Base-by-base conservation (phyloP, 2,797 vertebrate species). In the Microhierax caerulescens region DNA sequence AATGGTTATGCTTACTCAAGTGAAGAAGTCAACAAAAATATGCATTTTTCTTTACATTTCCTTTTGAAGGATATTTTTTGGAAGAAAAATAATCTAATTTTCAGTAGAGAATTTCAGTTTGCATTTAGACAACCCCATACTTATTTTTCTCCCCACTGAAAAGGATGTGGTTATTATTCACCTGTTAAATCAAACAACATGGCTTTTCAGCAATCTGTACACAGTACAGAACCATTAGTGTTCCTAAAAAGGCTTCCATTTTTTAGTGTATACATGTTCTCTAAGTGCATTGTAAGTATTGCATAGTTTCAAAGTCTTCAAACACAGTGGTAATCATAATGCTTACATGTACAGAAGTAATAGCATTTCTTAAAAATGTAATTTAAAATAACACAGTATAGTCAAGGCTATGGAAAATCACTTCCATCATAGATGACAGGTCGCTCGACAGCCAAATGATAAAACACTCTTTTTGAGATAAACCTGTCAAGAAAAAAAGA, bases 351-450 rank as follows among this genome's bases (percentile, higher is more conserved):
- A 94, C 78, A 96, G 95, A 97, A 97, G 97, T 91, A 97, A 93
- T 48, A 97, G 96, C 69, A 92, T 98, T 86, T 97, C 96, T 96
- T 97, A 74, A 87, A 96, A 96, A 93, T 70, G 15, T 76, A 82
- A 81, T 95, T 80, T 90, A 92, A 90, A 95, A 92, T 72, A 78
- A 89, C 60, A 64, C 67, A 43, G 73, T 93, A 21, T 82, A 87
- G 73, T 84, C 59, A 94, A 93, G 87, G 57, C 94, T 99, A 99
- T 22, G 97, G 98, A 96, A 98, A 98, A 97, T 99, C 99, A 20
- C 99, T 99, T 98, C 99, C 99, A 59, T 99, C 99, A 3, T 99
- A 99, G 98, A 99, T 98, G 64, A 99, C 88, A 24, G 99, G 98
- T 89, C 99, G 98, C 96, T 99, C 99, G n/a, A 99, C 97, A 43